Conservation (phyloP, 2,113 vertebrate genomes). For the Paedocypris sp. region DNA sequence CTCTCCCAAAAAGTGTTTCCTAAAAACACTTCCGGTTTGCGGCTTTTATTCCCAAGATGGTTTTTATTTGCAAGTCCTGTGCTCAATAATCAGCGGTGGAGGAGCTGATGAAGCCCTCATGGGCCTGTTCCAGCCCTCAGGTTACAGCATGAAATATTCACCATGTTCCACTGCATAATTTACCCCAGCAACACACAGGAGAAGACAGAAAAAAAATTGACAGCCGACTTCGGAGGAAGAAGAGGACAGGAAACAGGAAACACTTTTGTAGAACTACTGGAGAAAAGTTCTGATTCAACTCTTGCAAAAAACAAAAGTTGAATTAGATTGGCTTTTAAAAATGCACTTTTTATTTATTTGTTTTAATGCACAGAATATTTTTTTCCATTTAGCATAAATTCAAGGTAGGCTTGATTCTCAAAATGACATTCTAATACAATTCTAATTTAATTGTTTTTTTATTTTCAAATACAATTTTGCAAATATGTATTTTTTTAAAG, state of each 20-base stretch:
- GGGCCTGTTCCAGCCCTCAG: constrained; percentile 42
- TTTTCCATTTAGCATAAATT: too few relatives aligned
- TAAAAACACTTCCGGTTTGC: too few relatives aligned
- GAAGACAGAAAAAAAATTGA: constrained; percentile 30
- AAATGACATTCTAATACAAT: too few relatives aligned
- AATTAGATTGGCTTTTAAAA: background rate
- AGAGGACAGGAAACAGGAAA: background rate
- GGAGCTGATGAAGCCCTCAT: constrained; percentile 28
- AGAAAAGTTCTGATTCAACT: background rate
- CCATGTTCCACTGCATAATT: constrained; percentile 57
- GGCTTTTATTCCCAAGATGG: background rate
- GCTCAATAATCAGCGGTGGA: background rate
- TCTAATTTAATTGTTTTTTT: too few relatives aligned
- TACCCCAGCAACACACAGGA: constrained; percentile 44
- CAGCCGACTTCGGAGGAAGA: background rate
- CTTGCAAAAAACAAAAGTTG: background rate
- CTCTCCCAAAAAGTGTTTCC: too few relatives aligned
- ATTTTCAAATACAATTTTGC: too few relatives aligned
- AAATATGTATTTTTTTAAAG: too few relatives aligned
- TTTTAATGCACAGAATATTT: too few relatives aligned
- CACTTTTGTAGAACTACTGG: background rate
- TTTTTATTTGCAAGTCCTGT: background rate
- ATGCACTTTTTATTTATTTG: too few relatives aligned
- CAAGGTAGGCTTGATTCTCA: too few relatives aligned
- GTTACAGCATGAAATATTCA: constrained; percentile 64